A percentile compares a stretch with the other conserved stretches of the same genome.
phyloP scores from a whole-genome alignment of 2,113 vertebrate species.

The Oxygymnocypris stewartii region DNA sequence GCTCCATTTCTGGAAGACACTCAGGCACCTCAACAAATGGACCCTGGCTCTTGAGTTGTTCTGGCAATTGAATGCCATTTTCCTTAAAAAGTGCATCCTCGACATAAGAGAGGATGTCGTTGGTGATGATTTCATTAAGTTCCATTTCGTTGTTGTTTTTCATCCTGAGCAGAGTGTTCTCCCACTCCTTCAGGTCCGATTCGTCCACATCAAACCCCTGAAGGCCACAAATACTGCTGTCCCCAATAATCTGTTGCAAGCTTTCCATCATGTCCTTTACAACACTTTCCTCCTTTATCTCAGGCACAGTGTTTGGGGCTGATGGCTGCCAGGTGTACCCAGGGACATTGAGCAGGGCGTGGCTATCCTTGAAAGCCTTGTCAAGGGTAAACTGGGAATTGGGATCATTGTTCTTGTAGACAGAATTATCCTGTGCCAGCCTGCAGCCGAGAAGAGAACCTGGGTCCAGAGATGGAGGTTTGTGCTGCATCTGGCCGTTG shows the following conservation, averaged over 20 bases:
- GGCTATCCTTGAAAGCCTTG: conserved; percentile 69
- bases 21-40: conserved; percentile 33
- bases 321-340: conserved; percentile 53
- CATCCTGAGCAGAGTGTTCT: conserved; percentile 63
- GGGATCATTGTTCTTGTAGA: conserved; percentile 51
- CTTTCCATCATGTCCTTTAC: conserved; percentile 58
- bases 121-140: conserved; percentile 48
- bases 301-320: fast-evolving
- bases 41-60: conserved; percentile 45
- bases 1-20: conserved; percentile 53
- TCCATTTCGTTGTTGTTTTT: conserved; percentile 31
- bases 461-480: conserved; percentile 38
- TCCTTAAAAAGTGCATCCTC: conserved; percentile 72
- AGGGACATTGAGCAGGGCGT: conserved; percentile 65
- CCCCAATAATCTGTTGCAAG: conserved; percentile 58
- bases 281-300: conserved; percentile 55
- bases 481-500: conserved; percentile 50
- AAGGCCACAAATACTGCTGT: conserved; percentile 42
- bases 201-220: conserved; percentile 24
- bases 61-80: conserved; percentile 35
- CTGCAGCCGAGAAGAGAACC: conserved; percentile 74
- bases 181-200: conserved; percentile 63
- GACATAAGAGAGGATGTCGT: conserved; percentile 61
- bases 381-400: conserved; percentile 65
- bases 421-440: conserved; percentile 71